Percentiles rank a stretch among this genome's conserved stretches.
Conservation (phyloP, 2,113 vertebrate species). For the Silurus glanis region DNA sequence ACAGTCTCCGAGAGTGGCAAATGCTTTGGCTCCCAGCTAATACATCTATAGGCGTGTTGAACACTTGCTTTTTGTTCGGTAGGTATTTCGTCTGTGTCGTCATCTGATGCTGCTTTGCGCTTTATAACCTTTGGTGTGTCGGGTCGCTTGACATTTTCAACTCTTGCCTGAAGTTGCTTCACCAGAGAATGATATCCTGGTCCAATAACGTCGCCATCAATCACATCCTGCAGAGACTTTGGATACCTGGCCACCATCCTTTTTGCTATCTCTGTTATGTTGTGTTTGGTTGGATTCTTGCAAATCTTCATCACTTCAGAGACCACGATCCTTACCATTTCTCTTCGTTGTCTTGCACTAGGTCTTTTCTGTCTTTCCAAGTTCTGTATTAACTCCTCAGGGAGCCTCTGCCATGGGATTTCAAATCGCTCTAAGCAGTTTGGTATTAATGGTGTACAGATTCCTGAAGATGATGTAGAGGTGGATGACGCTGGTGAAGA, state of each 20-base stretch:
- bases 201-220: no score
- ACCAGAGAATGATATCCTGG: no score
- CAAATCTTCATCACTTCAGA: no score
- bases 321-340: no score
- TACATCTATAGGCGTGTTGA: constrained; percentile 47
- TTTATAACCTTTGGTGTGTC: constrained; percentile 30
- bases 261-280: no score
- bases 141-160: constrained; percentile 49
- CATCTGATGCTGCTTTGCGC: constrained; percentile 10
- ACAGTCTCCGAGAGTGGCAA: no score
- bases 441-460: not conserved
- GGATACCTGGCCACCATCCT: no score
- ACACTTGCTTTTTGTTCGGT: constrained; percentile 37
- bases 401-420: constrained; percentile 12
- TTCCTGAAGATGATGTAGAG: not conserved
- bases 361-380: no score
- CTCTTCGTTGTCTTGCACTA: no score
- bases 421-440: not conserved
- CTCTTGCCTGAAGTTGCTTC: constrained; percentile 47
- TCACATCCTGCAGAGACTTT: no score
- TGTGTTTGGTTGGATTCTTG: no score
- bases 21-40: constrained; percentile 49
- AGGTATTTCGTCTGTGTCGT: constrained; percentile 51
- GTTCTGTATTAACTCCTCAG: constrained; percentile 37
- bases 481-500: not conserved